phyloP scores from a whole-genome alignment of 2,797 vertebrate species.

The Takifugu rubripes region DNA sequence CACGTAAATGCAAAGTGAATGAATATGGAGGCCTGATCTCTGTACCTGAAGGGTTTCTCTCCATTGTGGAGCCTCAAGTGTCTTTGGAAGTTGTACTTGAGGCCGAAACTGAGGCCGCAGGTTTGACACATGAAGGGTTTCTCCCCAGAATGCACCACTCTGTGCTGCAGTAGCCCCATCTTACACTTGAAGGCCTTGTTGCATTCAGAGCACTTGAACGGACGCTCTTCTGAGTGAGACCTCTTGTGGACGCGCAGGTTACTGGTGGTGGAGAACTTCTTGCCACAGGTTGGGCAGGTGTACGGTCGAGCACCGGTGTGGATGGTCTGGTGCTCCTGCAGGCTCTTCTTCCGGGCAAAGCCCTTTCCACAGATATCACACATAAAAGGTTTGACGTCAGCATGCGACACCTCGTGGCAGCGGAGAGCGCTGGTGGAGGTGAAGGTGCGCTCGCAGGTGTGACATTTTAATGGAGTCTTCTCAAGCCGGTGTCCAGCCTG shows the following conservation, averaged over 20 bases:
- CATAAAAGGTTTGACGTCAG: constrained; percentile 53
- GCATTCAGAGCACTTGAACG: constrained; percentile 52
- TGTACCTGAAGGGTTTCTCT: constrained; percentile 70
- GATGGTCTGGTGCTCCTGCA: constrained; percentile 56
- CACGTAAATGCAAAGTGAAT: background rate
- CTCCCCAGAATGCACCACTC: constrained; percentile 55
- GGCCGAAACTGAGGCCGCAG: constrained; percentile 58
- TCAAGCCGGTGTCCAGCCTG: constrained; percentile 43
- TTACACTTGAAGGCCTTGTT: constrained; percentile 62
- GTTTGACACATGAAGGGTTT: constrained; percentile 60
- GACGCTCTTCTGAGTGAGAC: constrained; percentile 60
- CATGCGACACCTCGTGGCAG: constrained; percentile 55
- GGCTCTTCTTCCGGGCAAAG: constrained; percentile 60
- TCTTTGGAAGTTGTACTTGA: constrained; percentile 69
- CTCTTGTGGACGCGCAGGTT: constrained; percentile 63
- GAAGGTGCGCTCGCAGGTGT: constrained; percentile 50
- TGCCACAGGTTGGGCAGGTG: constrained; percentile 49
- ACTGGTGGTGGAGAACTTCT: constrained; percentile 58
- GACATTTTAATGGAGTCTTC: constrained; percentile 38
- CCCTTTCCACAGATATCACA: constrained; percentile 58
- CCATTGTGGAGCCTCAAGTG: constrained; percentile 62
- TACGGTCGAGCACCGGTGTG: constrained; percentile 57
- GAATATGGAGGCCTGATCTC: too few species aligned
- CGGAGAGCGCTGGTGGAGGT: constrained; percentile 38
- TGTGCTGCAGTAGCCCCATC: constrained; percentile 65